These are phyloP conservation scores for Chymomyza fuscimana DNA, from an alignment of 2,888 invertebrate species.

Conservation along the genomic window DNA sequence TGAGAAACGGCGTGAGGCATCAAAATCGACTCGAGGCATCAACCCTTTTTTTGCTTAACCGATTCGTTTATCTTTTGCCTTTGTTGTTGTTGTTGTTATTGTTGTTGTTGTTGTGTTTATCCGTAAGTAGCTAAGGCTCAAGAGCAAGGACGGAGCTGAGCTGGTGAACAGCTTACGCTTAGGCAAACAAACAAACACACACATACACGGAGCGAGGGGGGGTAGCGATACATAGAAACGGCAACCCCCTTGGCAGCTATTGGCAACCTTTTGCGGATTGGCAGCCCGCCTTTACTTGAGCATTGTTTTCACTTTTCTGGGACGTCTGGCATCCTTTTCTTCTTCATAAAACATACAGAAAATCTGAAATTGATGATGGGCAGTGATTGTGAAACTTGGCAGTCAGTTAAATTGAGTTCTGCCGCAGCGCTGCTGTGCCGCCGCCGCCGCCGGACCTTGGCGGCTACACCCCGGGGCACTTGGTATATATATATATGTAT, in stretches of 20 bases:
- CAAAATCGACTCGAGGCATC: conserved; percentile 10
- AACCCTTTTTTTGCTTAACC: conserved; percentile 50
- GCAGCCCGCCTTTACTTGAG: conserved; percentile 22
- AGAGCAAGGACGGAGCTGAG: conserved; percentile 11
- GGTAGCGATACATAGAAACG: conserved; percentile 17
- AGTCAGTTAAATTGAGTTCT: conserved; percentile 73
- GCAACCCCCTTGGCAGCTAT: conserved; percentile 53
- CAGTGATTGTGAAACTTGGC: conserved; percentile 74
- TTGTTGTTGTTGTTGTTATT: conserved; percentile 45
- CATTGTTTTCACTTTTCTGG: conserved; percentile 65
- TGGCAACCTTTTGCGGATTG: conserved; percentile 55
- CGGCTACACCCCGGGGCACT: conserved; percentile 25
- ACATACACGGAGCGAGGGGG: conserved; percentile 22
- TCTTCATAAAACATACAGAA: conserved; percentile 72
- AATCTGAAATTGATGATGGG: conserved; percentile 75
- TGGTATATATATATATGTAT: neutral
- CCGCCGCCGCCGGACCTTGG: conserved; percentile 8
- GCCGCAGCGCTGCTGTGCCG: conserved; percentile 36
- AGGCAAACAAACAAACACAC: conserved; percentile 67
- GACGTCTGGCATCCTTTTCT: conserved; percentile 32
- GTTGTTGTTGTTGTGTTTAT: conserved; percentile 34
- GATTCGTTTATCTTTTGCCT: conserved; percentile 38
- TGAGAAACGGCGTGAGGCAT: neutral
- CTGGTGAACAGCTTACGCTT: conserved; percentile 60
- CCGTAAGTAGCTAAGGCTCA: conserved; percentile 58